Conservation (phyloP, 2,113 vertebrate genomes). For the Lycaon pictus region DNA sequence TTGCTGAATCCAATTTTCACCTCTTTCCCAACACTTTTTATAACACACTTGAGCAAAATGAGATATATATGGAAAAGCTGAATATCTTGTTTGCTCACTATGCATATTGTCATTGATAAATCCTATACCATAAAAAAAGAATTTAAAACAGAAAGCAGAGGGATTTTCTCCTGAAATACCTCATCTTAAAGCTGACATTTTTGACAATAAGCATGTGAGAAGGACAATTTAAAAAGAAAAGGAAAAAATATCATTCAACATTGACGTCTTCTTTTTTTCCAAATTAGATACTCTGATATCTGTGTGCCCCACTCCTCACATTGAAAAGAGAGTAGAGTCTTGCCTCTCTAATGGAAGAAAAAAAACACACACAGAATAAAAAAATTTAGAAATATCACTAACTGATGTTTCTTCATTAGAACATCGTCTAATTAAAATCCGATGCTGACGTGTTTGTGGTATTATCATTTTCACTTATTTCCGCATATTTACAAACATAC, state of each 20-base stretch:
- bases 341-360: not conserved
- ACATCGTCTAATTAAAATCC: not conserved
- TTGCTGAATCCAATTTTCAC: not conserved
- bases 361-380: not conserved
- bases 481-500: not conserved
- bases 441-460: not conserved
- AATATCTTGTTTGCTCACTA: not conserved
- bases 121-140: not conserved
- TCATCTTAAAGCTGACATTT: constrained; percentile 6
- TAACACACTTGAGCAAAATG: constrained; percentile 14
- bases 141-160: not conserved
- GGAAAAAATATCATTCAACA: not conserved
- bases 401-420: not conserved
- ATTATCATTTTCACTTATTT: not conserved
- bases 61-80: not conserved
- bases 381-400: not conserved
- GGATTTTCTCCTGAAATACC: not conserved
- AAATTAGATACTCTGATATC: not conserved
- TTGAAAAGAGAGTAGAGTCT: not conserved
- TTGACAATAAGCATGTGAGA: not conserved
- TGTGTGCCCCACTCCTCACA: not conserved
- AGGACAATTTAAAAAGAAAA: constrained; percentile 29
- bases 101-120: not conserved
- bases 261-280: not conserved
- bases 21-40: not conserved